Percentiles rank a stretch among this genome's conserved stretches.
phyloP scores from a whole-genome alignment of 2,888 invertebrate species.

The Andrena camellia region DNA sequence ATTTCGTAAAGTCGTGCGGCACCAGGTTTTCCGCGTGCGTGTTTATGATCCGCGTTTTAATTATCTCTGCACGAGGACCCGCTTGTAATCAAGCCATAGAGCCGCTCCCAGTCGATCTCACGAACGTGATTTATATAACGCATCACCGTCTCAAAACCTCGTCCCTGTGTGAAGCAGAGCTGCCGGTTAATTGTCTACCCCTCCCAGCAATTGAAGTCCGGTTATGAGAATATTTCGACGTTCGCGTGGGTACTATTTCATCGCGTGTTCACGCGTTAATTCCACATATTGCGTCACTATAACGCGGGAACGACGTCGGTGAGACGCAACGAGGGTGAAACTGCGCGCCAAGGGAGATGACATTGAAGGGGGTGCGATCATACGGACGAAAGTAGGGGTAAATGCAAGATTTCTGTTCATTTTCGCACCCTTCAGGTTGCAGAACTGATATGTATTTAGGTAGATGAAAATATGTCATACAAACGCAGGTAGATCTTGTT shows the following conservation, averaged over 20 bases:
- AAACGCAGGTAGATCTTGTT: too few relatives aligned
- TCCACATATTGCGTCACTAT: constrained; percentile 7
- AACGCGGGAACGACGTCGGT: not conserved
- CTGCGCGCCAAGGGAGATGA: too few relatives aligned
- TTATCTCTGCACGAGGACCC: constrained; percentile 32
- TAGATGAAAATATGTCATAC: too few relatives aligned
- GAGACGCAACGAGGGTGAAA: too few relatives aligned
- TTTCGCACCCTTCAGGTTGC: too few relatives aligned
- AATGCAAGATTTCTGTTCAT: too few relatives aligned
- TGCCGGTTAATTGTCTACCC: constrained; percentile 44
- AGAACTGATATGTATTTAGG: too few relatives aligned
- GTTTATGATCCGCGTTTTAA: constrained; percentile 56
- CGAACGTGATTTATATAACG: constrained; percentile 50
- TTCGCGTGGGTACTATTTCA: constrained; percentile 17
- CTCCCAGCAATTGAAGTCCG: constrained; percentile 21
- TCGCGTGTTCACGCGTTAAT: not conserved
- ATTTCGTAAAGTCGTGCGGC: constrained; percentile 23
- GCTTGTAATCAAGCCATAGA: constrained; percentile 45
- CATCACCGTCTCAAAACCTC: constrained; percentile 15
- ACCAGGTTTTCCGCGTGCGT: constrained; percentile 7
- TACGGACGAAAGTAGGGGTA: too few relatives aligned
- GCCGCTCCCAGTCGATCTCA: constrained; percentile 28
- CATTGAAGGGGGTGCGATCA: too few relatives aligned
- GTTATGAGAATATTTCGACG: constrained; percentile 44
- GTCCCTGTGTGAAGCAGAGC: constrained; percentile 19